phyloP scores from a whole-genome alignment of 2,888 invertebrate genomes.

The Morpho achilles region DNA sequence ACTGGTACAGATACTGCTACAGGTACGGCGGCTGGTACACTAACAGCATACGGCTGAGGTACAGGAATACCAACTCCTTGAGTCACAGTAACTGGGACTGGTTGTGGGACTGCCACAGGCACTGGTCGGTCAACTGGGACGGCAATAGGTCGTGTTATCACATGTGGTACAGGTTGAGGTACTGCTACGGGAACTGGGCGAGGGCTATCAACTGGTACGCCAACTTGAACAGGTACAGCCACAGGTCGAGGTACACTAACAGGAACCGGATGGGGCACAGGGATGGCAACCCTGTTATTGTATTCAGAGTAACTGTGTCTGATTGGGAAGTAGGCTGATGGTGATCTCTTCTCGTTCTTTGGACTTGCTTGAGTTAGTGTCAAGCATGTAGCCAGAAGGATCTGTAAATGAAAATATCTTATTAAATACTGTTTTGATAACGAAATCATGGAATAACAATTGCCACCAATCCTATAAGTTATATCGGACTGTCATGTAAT shows the following conservation, averaged over 20 bases:
- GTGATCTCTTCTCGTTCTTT: slow-evolving; percentile 28
- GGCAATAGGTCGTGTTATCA: slow-evolving; percentile 61
- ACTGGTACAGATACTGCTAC: slow-evolving; percentile 55
- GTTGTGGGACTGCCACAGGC: slow-evolving; percentile 75
- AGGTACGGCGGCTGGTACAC: slow-evolving; percentile 58
- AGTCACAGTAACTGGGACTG: slow-evolving; percentile 70
- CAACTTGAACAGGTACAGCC: slow-evolving; percentile 70
- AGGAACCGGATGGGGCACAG: slow-evolving; percentile 73
- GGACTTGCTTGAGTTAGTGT: slow-evolving; percentile 17
- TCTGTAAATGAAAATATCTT: slow-evolving; percentile 13
- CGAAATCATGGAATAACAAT: too few species aligned
- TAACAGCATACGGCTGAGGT: slow-evolving; percentile 72
- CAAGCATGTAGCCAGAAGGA: slow-evolving; percentile 23
- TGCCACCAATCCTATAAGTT: too few species aligned
- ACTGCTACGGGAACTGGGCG: slow-evolving; percentile 52
- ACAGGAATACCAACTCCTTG: slow-evolving; percentile 76
- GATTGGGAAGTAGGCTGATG: slow-evolving; percentile 41
- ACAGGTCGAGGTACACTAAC: slow-evolving; percentile 56
- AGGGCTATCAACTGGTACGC: slow-evolving; percentile 67
- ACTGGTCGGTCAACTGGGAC: slow-evolving; percentile 76
- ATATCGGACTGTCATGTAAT: too few species aligned
- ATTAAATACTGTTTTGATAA: too few species aligned
- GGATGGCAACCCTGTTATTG: slow-evolving; percentile 71
- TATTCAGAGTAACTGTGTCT: slow-evolving; percentile 64
- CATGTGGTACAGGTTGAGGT: slow-evolving; percentile 65